Percentiles rank a stretch among this genome's conserved stretches.
Conservation (phyloP, 2,797 vertebrate species). For the Sebastes vulpes region DNA sequence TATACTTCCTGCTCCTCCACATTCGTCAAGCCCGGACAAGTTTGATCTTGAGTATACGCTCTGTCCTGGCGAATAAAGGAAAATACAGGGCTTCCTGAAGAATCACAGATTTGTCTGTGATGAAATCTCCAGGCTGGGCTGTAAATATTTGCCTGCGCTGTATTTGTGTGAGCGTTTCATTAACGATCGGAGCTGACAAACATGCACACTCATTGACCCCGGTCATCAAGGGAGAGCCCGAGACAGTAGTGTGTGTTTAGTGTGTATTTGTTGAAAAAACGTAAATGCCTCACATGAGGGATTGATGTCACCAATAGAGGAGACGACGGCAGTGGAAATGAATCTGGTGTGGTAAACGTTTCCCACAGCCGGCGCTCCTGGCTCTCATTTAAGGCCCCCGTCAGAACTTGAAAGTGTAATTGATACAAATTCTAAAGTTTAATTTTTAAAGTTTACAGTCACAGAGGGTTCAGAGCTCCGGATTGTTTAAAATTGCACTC, state of each 20-base stretch:
- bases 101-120: slow-evolving; percentile 73
- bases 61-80: slow-evolving; percentile 63
- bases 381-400: slow-evolving; percentile 79
- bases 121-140: slow-evolving; percentile 79
- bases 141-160: slow-evolving; percentile 86
- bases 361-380: slow-evolving; percentile 59
- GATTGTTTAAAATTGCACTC: slow-evolving; percentile 87
- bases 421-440: slow-evolving; percentile 86
- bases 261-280: slow-evolving; percentile 76
- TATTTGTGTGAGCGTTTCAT: slow-evolving; percentile 85
- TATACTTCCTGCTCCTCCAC: slow-evolving; percentile 76
- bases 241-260: slow-evolving; percentile 71
- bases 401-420: slow-evolving; percentile 85
- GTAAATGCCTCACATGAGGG: slow-evolving; percentile 79
- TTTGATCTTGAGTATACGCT: slow-evolving; percentile 73
- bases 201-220: slow-evolving; percentile 78
- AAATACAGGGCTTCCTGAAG: slow-evolving; percentile 67
- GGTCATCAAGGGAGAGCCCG: slow-evolving; percentile 64
- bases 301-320: slow-evolving; percentile 74
- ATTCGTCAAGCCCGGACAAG: slow-evolving; percentile 71
- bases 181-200: slow-evolving; percentile 86
- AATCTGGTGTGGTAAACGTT: slow-evolving; percentile 70
- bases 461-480: slow-evolving; percentile 84
- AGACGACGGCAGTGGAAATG: slow-evolving; percentile 77
- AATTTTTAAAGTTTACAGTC: slow-evolving; percentile 86